These are phyloP conservation scores for Eidolon helvum DNA, from an alignment of 2,113 vertebrate genomes.

Conservation along the genomic window DNA sequence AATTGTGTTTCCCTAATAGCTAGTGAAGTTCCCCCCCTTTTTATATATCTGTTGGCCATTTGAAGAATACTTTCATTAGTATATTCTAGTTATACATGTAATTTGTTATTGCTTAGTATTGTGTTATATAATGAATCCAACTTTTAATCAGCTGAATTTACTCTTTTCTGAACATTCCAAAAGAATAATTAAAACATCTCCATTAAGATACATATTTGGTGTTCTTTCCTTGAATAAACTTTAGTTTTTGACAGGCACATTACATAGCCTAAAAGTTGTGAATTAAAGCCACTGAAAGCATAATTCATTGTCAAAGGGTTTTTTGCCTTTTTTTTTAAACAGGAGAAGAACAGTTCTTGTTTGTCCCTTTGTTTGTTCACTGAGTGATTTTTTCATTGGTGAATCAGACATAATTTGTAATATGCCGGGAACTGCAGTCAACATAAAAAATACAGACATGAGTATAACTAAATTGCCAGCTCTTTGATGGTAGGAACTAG, in stretches of 20 bases:
- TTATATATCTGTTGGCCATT: too few species aligned
- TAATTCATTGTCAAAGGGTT: neutral
- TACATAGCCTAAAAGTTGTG: neutral
- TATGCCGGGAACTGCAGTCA: neutral
- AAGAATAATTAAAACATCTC: slow-evolving; percentile 17
- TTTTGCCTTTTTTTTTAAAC: neutral
- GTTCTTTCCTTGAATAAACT: neutral
- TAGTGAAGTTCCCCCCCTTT: too few species aligned
- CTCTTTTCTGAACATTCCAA: slow-evolving; percentile 34
- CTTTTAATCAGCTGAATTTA: slow-evolving; percentile 24
- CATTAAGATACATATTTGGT: neutral
- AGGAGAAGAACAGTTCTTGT: neutral
- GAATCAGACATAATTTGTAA: neutral
- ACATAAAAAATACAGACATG: neutral
- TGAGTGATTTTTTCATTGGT: slow-evolving; percentile 10
- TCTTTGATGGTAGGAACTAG: neutral
- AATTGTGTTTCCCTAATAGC: too few species aligned
- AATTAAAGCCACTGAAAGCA: neutral
- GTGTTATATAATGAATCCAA: neutral
- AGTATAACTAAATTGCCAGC: neutral
- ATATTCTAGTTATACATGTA: slow-evolving; percentile 1
- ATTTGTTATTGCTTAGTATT: slow-evolving; percentile 18
- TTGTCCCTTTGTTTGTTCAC: slow-evolving; percentile 18
- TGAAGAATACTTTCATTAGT: neutral
- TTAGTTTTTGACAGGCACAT: slow-evolving; percentile 5